Conservation (phyloP, 2,888 invertebrate species). For the Deilephila porcellus region DNA sequence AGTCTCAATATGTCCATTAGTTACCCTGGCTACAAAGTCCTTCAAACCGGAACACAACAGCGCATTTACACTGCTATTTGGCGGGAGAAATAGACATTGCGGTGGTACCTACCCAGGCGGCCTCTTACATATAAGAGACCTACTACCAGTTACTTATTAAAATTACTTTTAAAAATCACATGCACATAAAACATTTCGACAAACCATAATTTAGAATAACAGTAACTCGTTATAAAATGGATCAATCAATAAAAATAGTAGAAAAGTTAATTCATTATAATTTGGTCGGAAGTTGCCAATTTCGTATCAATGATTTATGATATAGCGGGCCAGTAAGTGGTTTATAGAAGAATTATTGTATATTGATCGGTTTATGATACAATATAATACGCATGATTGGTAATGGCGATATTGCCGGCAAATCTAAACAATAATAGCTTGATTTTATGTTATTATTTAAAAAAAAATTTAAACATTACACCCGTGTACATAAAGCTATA, state of each 20-base stretch:
- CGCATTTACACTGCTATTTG: no score
- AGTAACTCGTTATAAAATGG: slow-evolving; percentile 10
- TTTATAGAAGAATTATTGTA: slow-evolving; percentile 17
- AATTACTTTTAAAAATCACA: neutral
- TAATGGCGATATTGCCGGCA: neutral
- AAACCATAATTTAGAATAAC: neutral
- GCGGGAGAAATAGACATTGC: no score
- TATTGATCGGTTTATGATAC: slow-evolving; percentile 8
- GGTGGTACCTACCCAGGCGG: no score
- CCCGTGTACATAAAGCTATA: no score
- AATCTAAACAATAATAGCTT: neutral
- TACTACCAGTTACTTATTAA: no score
- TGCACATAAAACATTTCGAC: neutral
- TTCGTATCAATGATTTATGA: slow-evolving; percentile 20
- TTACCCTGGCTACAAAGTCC: no score
- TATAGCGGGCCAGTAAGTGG: neutral
- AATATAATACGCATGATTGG: neutral
- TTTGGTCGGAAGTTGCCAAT: slow-evolving; percentile 20
- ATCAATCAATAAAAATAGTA: slow-evolving; percentile 10
- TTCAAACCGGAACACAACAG: no score
- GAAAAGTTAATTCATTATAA: slow-evolving; percentile 19
- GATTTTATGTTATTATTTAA: no score
- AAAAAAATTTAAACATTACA: no score
- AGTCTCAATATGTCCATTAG: no score
- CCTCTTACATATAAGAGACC: no score